Evolutionary conservation across 2,888 invertebrate species (phyloP).

Genomic region (Lepidocyrtoides sp.): DNA sequence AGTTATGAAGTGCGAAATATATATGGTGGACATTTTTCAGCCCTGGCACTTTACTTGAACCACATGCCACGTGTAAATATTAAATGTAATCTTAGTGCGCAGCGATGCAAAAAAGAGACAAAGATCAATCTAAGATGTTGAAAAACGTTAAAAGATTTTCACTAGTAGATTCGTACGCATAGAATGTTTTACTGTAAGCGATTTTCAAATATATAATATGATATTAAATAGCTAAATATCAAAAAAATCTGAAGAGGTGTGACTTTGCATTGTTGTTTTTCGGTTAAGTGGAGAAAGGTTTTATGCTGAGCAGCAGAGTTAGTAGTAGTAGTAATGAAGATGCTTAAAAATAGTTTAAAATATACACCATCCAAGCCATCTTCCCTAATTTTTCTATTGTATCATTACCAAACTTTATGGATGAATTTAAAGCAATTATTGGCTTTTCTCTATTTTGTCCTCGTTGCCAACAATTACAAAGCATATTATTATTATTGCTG

Average conservation of each 20-base stretch:
- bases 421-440: not conserved
- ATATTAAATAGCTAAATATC: not conserved
- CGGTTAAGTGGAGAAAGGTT: conserved; percentile 11
- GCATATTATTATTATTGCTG: too few species aligned
- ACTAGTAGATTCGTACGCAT: conserved; percentile 13
- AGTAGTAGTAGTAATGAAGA: not conserved
- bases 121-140: not conserved
- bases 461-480: not conserved
- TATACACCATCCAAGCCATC: too few species aligned
- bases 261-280: conserved; percentile 37
- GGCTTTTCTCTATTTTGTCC: not conserved
- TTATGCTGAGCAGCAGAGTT: conserved; percentile 3
- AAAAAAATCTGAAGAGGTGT: conserved; percentile 14
- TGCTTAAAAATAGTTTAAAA: not conserved
- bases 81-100: not conserved
- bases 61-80: not conserved
- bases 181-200: not conserved
- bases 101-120: not conserved
- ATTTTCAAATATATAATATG: not conserved
- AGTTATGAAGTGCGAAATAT: not conserved
- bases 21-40: conserved; percentile 55
- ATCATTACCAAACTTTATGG: not conserved
- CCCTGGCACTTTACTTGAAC: conserved; percentile 1
- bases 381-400: too few species aligned
- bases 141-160: not conserved